Conservation (phyloP, 2,888 invertebrate species). For the Lamproptera curius region DNA sequence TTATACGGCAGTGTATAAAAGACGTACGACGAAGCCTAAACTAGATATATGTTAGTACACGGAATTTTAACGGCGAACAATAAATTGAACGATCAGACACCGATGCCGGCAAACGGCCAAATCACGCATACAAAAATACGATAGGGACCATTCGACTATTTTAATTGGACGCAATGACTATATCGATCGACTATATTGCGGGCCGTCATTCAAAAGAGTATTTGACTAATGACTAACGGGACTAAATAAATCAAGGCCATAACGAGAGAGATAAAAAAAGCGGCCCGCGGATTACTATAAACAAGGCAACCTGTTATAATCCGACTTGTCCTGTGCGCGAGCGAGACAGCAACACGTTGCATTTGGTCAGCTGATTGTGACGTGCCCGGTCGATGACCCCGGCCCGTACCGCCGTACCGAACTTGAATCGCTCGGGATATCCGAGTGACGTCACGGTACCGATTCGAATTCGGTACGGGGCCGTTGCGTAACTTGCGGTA, state of each 20-base stretch:
- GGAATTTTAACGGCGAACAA: background rate
- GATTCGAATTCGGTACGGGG: slow-evolving; percentile 20
- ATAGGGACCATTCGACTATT: background rate
- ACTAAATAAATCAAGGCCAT: slow-evolving; percentile 4
- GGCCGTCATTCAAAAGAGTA: background rate
- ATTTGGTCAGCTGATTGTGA: slow-evolving; percentile 64
- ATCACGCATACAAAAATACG: too few species aligned
- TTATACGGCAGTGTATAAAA: too few species aligned
- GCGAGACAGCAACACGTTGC: slow-evolving; percentile 36
- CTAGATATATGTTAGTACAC: background rate
- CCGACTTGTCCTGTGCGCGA: slow-evolving; percentile 20
- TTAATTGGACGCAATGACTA: too few species aligned
- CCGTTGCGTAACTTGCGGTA: slow-evolving; percentile 19
- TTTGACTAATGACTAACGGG: slow-evolving; percentile 12
- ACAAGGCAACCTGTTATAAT: slow-evolving; percentile 17
- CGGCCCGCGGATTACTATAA: slow-evolving; percentile 17
- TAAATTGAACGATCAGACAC: background rate
- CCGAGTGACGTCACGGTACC: slow-evolving; percentile 46
- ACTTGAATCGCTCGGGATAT: slow-evolving; percentile 30
- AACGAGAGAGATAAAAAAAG: slow-evolving; percentile 9
- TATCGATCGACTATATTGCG: too few species aligned
- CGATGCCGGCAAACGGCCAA: background rate
- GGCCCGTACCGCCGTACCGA: slow-evolving; percentile 32
- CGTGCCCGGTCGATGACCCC: slow-evolving; percentile 65
- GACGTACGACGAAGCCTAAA: background rate